Evolutionary conservation across 2,888 invertebrate genomes (phyloP).

Genomic region (Hipparchia semele): DNA sequence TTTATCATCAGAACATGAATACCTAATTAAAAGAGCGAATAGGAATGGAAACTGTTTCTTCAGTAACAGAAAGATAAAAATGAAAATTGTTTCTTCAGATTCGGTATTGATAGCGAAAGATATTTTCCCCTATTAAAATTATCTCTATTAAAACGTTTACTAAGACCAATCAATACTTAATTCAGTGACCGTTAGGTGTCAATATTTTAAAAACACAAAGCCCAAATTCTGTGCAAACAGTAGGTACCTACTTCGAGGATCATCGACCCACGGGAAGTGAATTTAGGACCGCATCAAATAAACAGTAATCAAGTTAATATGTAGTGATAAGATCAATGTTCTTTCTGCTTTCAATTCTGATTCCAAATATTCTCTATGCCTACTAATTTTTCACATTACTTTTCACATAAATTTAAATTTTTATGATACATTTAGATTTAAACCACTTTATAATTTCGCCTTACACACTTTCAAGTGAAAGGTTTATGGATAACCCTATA

Average conservation of each 20-base stretch:
- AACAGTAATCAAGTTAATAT: neutral
- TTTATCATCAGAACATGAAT: too few relatives aligned
- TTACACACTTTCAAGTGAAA: too few relatives aligned
- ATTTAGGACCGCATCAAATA: conserved; percentile 12
- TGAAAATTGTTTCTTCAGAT: too few relatives aligned
- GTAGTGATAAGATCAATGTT: conserved; percentile 29
- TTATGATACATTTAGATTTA: too few relatives aligned
- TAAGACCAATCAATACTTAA: conserved; percentile 15
- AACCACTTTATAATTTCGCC: too few relatives aligned
- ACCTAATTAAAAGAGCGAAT: too few relatives aligned
- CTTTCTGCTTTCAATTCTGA: conserved; percentile 22
- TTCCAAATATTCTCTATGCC: neutral
- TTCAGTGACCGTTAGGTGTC: conserved; percentile 21
- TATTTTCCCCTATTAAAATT: too few relatives aligned
- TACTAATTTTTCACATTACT: neutral
- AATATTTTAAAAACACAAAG: conserved; percentile 31
- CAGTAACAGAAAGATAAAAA: too few relatives aligned
- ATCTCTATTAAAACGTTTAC: neutral
- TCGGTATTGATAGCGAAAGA: too few relatives aligned
- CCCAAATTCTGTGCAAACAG: conserved; percentile 31
- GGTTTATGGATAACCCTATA: too few relatives aligned
- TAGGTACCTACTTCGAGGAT: conserved; percentile 1
- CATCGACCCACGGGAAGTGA: conserved; percentile 23
- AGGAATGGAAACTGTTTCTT: too few relatives aligned
- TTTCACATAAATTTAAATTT: too few relatives aligned